Percentiles rank a stretch among this genome's conserved stretches.
phyloP scores from a whole-genome alignment of 2,113 vertebrate species.

The Hoplias malabaricus region DNA sequence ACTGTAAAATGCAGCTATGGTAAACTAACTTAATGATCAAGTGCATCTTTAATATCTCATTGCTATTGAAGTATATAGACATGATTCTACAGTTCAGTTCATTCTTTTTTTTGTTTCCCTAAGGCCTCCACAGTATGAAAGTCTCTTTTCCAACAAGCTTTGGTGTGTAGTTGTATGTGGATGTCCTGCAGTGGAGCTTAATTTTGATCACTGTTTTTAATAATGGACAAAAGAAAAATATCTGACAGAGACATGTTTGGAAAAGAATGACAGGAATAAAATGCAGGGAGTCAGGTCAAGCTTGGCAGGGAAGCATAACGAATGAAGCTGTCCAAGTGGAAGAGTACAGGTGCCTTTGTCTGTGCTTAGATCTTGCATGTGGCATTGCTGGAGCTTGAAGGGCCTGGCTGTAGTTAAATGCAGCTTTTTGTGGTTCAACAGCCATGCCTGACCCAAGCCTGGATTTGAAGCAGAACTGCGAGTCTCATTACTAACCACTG shows the following conservation, averaged over 20 bases:
- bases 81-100: no score
- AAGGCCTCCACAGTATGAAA: background rate
- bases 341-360: conserved; percentile 38
- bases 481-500: background rate
- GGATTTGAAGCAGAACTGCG: background rate
- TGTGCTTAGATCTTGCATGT: conserved; percentile 30
- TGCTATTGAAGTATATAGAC: no score
- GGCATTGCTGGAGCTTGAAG: conserved; percentile 30
- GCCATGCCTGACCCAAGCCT: background rate
- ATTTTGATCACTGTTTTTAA: background rate
- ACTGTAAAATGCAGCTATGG: no score
- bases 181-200: background rate
- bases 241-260: conserved; percentile 3
- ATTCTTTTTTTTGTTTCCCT: background rate
- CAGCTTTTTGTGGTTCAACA: conserved; percentile 40
- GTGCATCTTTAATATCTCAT: no score
- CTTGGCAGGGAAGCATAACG: background rate
- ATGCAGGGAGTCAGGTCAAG: conserved; percentile 1
- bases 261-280: conserved; percentile 16
- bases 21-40: no score
- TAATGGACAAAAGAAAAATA: background rate
- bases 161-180: background rate
- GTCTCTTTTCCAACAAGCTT: background rate
- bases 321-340: conserved; percentile 35
- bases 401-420: conserved; percentile 19